Evolutionary conservation across 2,113 vertebrate species (phyloP), one percentile per base, ranked within the genome.

Genomic region (Pterocles burchelli): DNA sequence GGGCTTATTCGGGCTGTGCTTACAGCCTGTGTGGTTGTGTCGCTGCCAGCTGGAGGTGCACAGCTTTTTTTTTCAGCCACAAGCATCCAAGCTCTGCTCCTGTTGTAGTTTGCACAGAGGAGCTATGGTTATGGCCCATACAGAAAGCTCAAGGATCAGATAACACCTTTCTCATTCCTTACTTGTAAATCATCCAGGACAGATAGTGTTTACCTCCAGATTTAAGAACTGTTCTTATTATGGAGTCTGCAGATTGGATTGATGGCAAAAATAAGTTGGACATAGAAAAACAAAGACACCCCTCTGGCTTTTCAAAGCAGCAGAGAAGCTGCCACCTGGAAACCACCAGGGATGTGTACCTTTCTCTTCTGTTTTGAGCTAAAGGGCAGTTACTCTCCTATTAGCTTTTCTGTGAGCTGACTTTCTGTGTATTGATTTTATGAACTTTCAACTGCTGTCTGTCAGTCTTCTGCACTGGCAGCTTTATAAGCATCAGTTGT

Each of bases 401-500:
- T 36, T 73, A 78, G 26, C 33, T 90, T 95, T 87, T 68, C 62
- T 3, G 11, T 46, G 34, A 71, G 68, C 38, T 55, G 57, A 43
- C 24, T 88, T 59, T 73, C 68, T 78, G 31, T 41, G 48, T 75
- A 84, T 90, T 81, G 75, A 89, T 94, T 96, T 93, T 83, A 48
- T 65, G 70, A 77, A 68, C 65, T 95, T 94, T 90, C 68, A 90
- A 28, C 13, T 1, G 5, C 65, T 94, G 68, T 71, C 85, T 84
- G 65, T 88, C 82, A 92, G 34, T 89, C 65, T 92, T 65, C 65
- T 75, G 13, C 68, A 65, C 49, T 77, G 65, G 65, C 45, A 68
- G 48, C 76, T 84, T 89, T 84, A 75, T 5, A 8, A 83, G 52
- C 52, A 43, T 57, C 79, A 55, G 41, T 54, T 52, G 9, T 36